phyloP scores from a whole-genome alignment of 2,888 invertebrate genomes.

The Parapristionchus giblindavisi region DNA sequence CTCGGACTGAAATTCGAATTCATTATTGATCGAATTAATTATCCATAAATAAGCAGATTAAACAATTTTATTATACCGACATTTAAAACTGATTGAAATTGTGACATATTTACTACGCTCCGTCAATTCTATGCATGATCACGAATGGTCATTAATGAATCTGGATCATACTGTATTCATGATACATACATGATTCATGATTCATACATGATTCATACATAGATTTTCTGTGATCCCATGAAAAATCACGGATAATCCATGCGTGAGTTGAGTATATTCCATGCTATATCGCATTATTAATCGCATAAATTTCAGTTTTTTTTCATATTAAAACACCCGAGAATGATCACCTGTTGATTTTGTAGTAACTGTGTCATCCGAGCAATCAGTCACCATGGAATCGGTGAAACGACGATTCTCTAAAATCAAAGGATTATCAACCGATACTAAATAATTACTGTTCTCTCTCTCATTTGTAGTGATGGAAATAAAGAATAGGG shows the following conservation, averaged over 20 bases:
- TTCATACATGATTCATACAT: too few species aligned
- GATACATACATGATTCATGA: too few species aligned
- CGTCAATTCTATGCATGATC: too few species aligned
- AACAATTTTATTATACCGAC: conserved; percentile 5
- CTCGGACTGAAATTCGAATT: conserved; percentile 52
- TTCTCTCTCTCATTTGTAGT: background rate
- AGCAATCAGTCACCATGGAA: conserved; percentile 27
- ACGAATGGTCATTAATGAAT: too few species aligned
- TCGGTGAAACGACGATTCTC: conserved; percentile 33
- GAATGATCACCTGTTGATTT: conserved; percentile 32
- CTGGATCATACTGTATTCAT: too few species aligned
- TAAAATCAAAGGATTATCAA: background rate
- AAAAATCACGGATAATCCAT: too few species aligned
- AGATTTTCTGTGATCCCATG: too few species aligned
- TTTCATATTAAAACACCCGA: background rate
- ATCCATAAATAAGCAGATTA: background rate
- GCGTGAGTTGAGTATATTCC: too few species aligned
- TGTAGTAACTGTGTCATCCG: conserved; percentile 35
- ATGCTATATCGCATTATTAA: too few species aligned
- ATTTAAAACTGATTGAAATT: too few species aligned
- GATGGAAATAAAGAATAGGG: background rate
- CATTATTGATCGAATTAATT: background rate
- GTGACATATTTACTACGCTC: too few species aligned
- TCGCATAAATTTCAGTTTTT: too few species aligned
- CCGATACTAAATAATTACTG: background rate